These are phyloP conservation scores for Chloromyia formosa DNA, from an alignment of 2,888 invertebrate species.

Conservation along the genomic window DNA sequence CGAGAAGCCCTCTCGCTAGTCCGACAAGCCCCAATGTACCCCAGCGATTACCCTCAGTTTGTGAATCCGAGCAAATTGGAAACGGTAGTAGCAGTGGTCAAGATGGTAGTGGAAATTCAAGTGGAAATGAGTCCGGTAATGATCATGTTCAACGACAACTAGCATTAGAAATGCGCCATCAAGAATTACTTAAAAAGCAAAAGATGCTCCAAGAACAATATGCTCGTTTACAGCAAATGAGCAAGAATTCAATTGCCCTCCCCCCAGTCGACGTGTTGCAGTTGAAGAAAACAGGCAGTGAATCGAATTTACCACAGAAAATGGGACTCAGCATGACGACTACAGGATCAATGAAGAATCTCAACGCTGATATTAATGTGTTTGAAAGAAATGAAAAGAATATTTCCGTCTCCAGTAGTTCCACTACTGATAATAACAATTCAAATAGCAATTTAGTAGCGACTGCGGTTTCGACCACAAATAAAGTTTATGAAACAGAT, in stretches of 20 bases:
- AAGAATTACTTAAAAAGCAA: slow-evolving; percentile 87
- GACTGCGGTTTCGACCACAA: slow-evolving; percentile 68
- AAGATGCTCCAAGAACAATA: slow-evolving; percentile 91
- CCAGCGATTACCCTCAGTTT: slow-evolving; percentile 65
- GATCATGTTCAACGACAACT: slow-evolving; percentile 78
- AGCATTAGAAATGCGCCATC: slow-evolving; percentile 85
- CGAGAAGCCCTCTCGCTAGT: slow-evolving; percentile 86
- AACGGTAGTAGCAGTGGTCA: slow-evolving; percentile 57
- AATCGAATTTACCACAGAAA: slow-evolving; percentile 85
- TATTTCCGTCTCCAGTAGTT: slow-evolving; percentile 54
- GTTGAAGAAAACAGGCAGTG: slow-evolving; percentile 87
- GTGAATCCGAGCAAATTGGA: slow-evolving; percentile 58
- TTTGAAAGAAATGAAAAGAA: slow-evolving; percentile 55
- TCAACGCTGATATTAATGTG: slow-evolving; percentile 54
- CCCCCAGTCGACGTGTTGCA: slow-evolving; percentile 69
- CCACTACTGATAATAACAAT: slow-evolving; percentile 49
- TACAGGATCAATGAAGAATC: slow-evolving; percentile 56
- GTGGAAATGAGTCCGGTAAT: slow-evolving; percentile 80
- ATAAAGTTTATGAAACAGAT: slow-evolving; percentile 91
- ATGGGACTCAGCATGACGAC: slow-evolving; percentile 74
- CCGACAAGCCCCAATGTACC: slow-evolving; percentile 79
- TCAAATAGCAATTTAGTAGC: slow-evolving; percentile 35
- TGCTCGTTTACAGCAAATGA: slow-evolving; percentile 86
- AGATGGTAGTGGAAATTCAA: slow-evolving; percentile 69
- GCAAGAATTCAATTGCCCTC: slow-evolving; percentile 76